Base-by-base conservation (phyloP, 2,888 invertebrate genomes). In the Drosophila longiperda region DNA sequence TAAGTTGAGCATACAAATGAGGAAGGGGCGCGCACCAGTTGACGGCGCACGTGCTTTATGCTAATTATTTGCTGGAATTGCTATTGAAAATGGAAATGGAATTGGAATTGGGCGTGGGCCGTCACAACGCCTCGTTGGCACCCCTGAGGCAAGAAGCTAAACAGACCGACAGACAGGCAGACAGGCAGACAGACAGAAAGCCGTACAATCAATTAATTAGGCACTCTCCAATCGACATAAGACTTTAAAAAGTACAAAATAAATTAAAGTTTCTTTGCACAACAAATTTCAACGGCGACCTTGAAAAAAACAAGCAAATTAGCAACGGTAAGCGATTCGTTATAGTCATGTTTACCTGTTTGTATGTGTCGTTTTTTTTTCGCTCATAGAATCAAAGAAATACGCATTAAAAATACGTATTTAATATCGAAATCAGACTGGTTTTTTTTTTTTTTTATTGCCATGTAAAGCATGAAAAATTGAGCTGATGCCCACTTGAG, bases 1-100 rank as follows among this genome's bases (percentile, higher is more conserved):
- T 49, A 54, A 75, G 70, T 79, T 70, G 54, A 66, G 87, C 85
- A 87, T 87, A 83, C 82, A 80, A 87, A 87, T 86, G 87, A 83
- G 84, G 71, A 70, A 69, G 75, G 75, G 78, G 75, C 77, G 72
- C 65, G 67, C 55, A 61, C 78, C 75, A 66, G 70, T 75, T 70
- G 81, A 72, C 63, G 75, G 69, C 81, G 89, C 87, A 87, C 87
- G 87, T 87, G 87, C 87, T 87, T 89, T 87, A 87, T 87, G 89
- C 80, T 87, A 87, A 87, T 89, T 79, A 84, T 67, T 89, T 73
- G 73, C 74, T 81, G 55, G 40, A 55, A 38, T 55, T 38, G 74
- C 74, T 77, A 81, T 68, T 79, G 85, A 85, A 29, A 49, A 26
- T 49, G 48, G 26, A 55, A 54, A 36, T 38, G 78, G 81, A 77